These are phyloP conservation scores for Crepidodera aurea DNA, from an alignment of 2,888 invertebrate species.

Conservation along the genomic window DNA sequence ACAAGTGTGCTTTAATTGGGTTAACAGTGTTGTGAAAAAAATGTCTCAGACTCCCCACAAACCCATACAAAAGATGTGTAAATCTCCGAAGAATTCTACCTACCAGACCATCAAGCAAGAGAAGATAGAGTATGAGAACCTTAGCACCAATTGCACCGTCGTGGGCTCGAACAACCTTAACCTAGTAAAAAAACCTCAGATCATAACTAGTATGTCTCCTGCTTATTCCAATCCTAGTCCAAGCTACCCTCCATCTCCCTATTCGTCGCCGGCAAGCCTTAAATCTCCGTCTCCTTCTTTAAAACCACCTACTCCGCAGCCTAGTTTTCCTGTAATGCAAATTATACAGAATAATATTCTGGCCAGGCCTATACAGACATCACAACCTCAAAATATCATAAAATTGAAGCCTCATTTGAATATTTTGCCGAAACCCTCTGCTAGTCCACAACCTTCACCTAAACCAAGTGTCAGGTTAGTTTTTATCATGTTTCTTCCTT, in stretches of 20 bases:
- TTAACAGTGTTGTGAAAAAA: constrained; percentile 51
- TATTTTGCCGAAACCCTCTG: constrained; percentile 61
- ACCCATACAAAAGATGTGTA: constrained; percentile 60
- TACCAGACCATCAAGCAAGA: constrained; percentile 51
- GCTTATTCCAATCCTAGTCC: constrained; percentile 56
- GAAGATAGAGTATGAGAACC: constrained; percentile 59
- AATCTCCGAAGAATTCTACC: constrained; percentile 59
- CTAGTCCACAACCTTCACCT: constrained; percentile 57
- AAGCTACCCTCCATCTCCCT: constrained; percentile 57
- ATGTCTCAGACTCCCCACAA: constrained; percentile 60
- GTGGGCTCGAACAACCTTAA: constrained; percentile 61
- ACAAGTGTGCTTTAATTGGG: constrained; percentile 44
- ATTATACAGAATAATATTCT: constrained; percentile 59
- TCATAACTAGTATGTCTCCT: constrained; percentile 57
- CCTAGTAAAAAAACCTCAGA: constrained; percentile 60
- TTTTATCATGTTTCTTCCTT: not conserved
- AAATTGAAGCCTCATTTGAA: constrained; percentile 61
- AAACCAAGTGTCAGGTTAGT: constrained; percentile 61
- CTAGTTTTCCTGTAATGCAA: constrained; percentile 60
- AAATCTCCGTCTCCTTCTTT: constrained; percentile 55
- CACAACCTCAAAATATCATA: constrained; percentile 58
- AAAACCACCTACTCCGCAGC: constrained; percentile 56
- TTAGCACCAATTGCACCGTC: constrained; percentile 61
- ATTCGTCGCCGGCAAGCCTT: constrained; percentile 59
- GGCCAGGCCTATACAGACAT: constrained; percentile 56